Evolutionary conservation across 1,140 invertebrate species (phyloP), one percentile per base, ranked within the genome.

Genomic region (Drosophila subobscura): DNA sequence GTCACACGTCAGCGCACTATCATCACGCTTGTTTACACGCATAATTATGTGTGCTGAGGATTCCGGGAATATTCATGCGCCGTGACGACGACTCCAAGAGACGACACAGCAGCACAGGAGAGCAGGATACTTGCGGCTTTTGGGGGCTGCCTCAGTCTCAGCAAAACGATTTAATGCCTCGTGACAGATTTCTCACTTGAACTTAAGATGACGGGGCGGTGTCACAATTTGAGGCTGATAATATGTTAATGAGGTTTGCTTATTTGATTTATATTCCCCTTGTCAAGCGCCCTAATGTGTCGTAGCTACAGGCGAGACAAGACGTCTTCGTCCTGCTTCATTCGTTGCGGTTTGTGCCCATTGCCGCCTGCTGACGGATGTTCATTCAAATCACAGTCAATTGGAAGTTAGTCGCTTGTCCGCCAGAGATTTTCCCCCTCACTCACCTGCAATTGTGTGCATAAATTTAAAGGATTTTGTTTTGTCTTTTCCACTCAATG

Each of bases 221-320:
- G 77, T 86, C 83, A 78, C 65, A 80, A 66, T 77, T 86, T 81
- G 73, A 77, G 49, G 81, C 74, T 86, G 81, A 86, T 86, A 85
- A 86, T 86, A 86, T 86, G 81, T 85, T 88, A 86, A 86, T 86
- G 83, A 88, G 83, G 83, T 86, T 86, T 81, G 83, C 75, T 88
- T 68, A 86, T 88, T 85, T 85, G 81, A 81, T 88, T 86, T 88
- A 88, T 81, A 77, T 67, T 77, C 55, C 58, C 73, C 83, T 75
- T 64, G 81, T 78, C 81, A 68, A 10, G 54, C 10, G 27, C 54
- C 25, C 29, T 42, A 67, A 67, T 63, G 66, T 68, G 63, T 68
- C 44, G 64, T 56, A 49, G 66, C 51, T 44, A 27, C 59, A 4
- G 16, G 22, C 25, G 25, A 8, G 46, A 40, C 57, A 63, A 41